Base-by-base conservation (phyloP, 2,888 invertebrate species). In the Alviniconcha strummeri region DNA sequence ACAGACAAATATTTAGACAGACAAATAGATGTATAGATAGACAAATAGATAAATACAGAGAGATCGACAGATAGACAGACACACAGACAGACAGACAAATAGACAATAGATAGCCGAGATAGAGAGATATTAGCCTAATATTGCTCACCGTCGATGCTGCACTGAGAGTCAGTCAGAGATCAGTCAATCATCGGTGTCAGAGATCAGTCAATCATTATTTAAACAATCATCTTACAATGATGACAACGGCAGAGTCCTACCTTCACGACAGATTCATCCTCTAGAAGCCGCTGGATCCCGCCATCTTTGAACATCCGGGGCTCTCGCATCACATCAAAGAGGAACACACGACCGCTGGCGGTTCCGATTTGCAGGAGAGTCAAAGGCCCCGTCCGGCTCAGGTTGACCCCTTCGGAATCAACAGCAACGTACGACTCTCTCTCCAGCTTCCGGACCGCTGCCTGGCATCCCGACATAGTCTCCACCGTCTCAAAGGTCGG, bases 331-430 rank as follows among this genome's bases (percentile, higher is more conserved):
- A 89, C 86, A 84, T 90, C 89, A 83, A 90, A 90, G n/a, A 89
- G 79, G 74, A 86, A 89, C 56, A 89, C 89, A 11, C 83, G 64
- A 11, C 88, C 88, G 7, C 87, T 79, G 67, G 85, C 87, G 7
- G 89, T 89, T 11, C 88, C 89, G 4, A 90, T 84, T 84, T 89
- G 89, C 6, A 90, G 84, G 11, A 90, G 84, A 0, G 89, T 90
- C 36, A 90, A 74, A 0, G 90, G 89, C 8, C 90, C 90, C 17
- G 89, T 88, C 69, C 82, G 83, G 11, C 89, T 88, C 3, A 89
- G 82, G 80, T 89, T 86, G 11, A 84, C 57, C 15, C 84, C 80
- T 64, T 84, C 80, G 9, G 80, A 75, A 54, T 80, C 84, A 8
- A 77, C 81, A 17, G 81, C 84, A 15, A 88, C 52, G 19, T 82